Percentiles rank a stretch among this genome's conserved stretches.
phyloP scores from a whole-genome alignment of 2,888 invertebrate genomes.

The Amiota mariae region DNA sequence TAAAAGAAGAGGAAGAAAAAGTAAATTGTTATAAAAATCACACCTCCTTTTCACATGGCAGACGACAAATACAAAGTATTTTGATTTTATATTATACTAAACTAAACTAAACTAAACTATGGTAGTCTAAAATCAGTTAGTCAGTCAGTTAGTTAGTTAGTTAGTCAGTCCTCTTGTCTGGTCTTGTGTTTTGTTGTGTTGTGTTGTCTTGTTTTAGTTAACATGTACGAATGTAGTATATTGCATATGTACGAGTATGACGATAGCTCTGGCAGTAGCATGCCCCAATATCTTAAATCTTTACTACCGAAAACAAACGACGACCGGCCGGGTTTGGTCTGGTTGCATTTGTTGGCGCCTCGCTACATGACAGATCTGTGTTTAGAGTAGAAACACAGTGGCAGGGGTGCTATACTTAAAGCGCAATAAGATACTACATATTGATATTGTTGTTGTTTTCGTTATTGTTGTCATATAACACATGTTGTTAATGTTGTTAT shows the following conservation, averaged over 20 bases:
- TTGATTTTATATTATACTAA: too few species aligned
- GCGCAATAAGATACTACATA: not conserved
- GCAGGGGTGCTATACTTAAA: not conserved
- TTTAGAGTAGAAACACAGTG: not conserved
- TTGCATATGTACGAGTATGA: too few species aligned
- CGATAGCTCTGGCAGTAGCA: too few species aligned
- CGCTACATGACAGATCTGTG: constrained; percentile 22
- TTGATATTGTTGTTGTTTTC: constrained; percentile 15
- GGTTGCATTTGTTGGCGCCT: constrained; percentile 15
- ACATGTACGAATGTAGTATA: too few species aligned
- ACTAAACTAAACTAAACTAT: too few species aligned
- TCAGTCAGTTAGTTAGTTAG: too few species aligned
- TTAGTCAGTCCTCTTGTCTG: too few species aligned
- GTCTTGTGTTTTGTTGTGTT: not conserved
- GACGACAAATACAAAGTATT: not conserved
- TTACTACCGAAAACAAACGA: constrained; percentile 10
- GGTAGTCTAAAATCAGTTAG: too few species aligned
- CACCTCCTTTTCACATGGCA: constrained; percentile 6
- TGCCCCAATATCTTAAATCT: constrained; percentile 4
- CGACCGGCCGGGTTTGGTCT: not conserved
- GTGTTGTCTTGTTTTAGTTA: not conserved
- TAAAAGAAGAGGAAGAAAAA: not conserved
- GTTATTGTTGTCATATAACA: not conserved
- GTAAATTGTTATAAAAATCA: not conserved
- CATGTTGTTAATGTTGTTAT: not conserved